Conservation (phyloP, 2,113 vertebrate genomes). For the Morone saxatilis region DNA sequence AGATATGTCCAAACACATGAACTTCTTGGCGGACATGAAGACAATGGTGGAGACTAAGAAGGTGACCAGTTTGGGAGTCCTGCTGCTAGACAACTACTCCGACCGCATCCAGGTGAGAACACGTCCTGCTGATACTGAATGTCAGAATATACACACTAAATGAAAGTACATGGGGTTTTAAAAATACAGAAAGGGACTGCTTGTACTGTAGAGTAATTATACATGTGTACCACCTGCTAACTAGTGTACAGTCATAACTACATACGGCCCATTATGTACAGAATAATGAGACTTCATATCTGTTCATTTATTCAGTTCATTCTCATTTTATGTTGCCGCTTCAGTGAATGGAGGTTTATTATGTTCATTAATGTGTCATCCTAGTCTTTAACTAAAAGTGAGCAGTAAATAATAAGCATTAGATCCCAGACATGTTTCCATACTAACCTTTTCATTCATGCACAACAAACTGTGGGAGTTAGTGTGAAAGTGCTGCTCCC, state of each 20-base stretch:
- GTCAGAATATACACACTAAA: neutral
- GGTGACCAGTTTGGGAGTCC: slow-evolving; percentile 92
- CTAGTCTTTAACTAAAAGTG: neutral
- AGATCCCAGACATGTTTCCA: neutral
- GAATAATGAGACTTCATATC: neutral
- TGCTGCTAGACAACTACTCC: slow-evolving; percentile 94
- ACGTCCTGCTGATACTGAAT: neutral
- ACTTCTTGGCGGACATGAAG: slow-evolving; percentile 92
- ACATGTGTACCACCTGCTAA: too few relatives aligned
- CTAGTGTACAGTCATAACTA: too few relatives aligned
- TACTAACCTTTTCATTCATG: neutral
- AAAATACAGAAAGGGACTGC: neutral
- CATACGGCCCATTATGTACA: too few relatives aligned
- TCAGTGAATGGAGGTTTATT: neutral
- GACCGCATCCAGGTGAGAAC: slow-evolving; percentile 92
- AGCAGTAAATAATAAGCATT: slow-evolving; percentile 1
- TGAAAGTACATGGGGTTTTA: neutral
- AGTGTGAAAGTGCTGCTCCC: slow-evolving; percentile 30
- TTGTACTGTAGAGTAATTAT: too few relatives aligned
- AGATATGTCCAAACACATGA: slow-evolving; percentile 98
- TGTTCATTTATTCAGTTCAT: neutral
- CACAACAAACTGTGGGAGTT: neutral
- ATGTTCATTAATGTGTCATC: neutral
- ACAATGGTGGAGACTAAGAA: slow-evolving; percentile 98
- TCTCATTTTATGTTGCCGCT: neutral